phyloP scores from a whole-genome alignment of 2,888 invertebrate genomes.

The Nemotelus nigrinus region DNA sequence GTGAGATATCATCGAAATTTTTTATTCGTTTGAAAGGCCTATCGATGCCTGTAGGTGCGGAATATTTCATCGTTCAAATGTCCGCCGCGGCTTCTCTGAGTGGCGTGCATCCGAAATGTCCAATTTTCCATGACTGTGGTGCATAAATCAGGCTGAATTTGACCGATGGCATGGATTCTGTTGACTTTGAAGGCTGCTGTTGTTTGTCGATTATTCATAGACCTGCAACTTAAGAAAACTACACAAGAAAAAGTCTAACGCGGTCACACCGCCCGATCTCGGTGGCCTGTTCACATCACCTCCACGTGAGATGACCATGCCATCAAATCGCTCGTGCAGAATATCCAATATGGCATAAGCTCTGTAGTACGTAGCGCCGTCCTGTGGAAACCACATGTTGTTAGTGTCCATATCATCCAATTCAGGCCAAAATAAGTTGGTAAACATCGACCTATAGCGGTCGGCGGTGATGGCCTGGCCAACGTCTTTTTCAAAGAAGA shows the following conservation, averaged over 20 bases:
- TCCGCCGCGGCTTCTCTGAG: constrained; percentile 20
- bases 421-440: constrained; percentile 6
- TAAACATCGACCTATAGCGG: constrained; percentile 4
- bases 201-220: constrained; percentile 53
- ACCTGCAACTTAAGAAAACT: neutral
- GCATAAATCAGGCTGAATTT: constrained; percentile 56
- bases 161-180: constrained; percentile 53
- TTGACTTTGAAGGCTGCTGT: constrained; percentile 53
- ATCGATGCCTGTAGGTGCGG: neutral
- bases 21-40: too few species aligned
- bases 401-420: constrained; percentile 3
- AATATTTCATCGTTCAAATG: constrained; percentile 20
- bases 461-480: constrained; percentile 4
- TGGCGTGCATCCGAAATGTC: constrained; percentile 51
- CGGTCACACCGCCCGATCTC: neutral
- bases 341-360: neutral
- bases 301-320: neutral
- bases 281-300: constrained; percentile 2
- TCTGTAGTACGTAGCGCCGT: neutral
- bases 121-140: constrained; percentile 47
- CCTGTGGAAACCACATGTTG: constrained; percentile 4
- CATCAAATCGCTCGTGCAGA: neutral
- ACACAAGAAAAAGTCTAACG: constrained; percentile 21
- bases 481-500: neutral
- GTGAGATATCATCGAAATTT: too few species aligned